Evolutionary conservation across 2,888 invertebrate genomes (phyloP), one percentile per base, ranked within the genome.

Genomic region (Papilio demoleus): DNA sequence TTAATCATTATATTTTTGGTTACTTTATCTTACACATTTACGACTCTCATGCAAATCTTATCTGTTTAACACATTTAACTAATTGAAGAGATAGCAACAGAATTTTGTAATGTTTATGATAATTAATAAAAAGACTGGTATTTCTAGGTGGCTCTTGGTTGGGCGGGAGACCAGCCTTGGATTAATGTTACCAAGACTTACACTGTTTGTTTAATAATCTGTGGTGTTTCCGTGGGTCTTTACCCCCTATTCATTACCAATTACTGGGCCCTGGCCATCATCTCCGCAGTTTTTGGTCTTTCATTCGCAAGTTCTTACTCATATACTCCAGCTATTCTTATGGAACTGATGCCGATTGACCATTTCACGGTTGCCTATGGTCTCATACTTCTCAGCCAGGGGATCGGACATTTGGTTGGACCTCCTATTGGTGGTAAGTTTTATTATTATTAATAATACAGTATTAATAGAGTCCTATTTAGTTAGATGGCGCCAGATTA

Each of bases 311-410:
- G 97, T 79, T 97, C 96, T 75, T 98, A 97, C 85, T 96, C 97
- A 6, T 96, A 98, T 76, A 98, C 97, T 0, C 97, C 98, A 0
- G 96, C 97, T 61, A 97, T 99, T 73, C 89, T 98, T 71, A 97
- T 98, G 74, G 96, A 98, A 81, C 91, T 98, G 77, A 96, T 98
- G 73, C 97, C 98, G 0, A 92, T 99, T 75, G 97, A 98, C 75
- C 94, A 96, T 75, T 98, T 99, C 84, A 98, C 98, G 19, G 96
- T 96, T 78, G 98, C 97, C 12, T 99, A 98, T 84, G 99, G 99
- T 9, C 90, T 99, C 74, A 95, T 97, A 70, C 91, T 98, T 77
- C 90, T 99, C 73, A 96, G 97, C 74, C 98, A 99, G 88, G 99
- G 99, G 12, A 94, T 99, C 71, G 98, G 98, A n/a, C 98, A 97